A percentile compares a stretch with the other conserved stretches of the same genome.
Conservation (phyloP, 2,888 invertebrate species). For the Eristalinus sepulchralis region DNA sequence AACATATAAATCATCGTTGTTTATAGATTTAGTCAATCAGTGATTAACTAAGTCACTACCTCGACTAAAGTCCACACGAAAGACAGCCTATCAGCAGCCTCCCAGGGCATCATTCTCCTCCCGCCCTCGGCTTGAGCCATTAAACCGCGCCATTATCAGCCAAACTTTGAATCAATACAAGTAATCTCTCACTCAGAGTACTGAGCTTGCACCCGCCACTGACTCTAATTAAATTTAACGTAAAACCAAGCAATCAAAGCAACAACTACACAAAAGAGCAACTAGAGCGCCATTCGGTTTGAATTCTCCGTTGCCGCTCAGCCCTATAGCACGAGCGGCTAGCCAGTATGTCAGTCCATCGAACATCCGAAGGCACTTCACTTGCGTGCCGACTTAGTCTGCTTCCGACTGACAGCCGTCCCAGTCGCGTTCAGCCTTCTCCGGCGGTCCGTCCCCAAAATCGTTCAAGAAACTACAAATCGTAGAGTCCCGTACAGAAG, state of each 20-base stretch:
- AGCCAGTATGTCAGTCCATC: background rate
- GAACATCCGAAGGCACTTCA: conserved; percentile 1
- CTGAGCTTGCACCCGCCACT: background rate
- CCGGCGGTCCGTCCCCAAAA: conserved; percentile 3
- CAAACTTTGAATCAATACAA: background rate
- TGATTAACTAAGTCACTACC: background rate
- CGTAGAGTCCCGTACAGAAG: background rate
- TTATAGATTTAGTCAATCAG: background rate
- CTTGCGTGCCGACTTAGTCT: conserved; percentile 53
- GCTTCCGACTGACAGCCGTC: conserved; percentile 55
- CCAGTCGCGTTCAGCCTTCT: conserved; percentile 43
- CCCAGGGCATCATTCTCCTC: background rate
- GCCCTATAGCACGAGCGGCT: background rate
- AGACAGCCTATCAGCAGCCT: background rate
- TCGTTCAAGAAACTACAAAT: background rate
- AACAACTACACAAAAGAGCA: background rate
- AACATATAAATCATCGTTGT: background rate
- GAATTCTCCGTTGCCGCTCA: background rate
- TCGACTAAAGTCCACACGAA: background rate
- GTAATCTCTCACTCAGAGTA: background rate
- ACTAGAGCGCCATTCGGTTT: conserved; percentile 14
- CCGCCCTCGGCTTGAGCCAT: background rate
- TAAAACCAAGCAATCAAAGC: conserved; percentile 12
- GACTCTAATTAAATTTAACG: conserved; percentile 35
- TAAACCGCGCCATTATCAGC: background rate